phyloP scores from a whole-genome alignment of 2,888 invertebrate genomes.

The Bursaphelenchus okinawaensis region DNA sequence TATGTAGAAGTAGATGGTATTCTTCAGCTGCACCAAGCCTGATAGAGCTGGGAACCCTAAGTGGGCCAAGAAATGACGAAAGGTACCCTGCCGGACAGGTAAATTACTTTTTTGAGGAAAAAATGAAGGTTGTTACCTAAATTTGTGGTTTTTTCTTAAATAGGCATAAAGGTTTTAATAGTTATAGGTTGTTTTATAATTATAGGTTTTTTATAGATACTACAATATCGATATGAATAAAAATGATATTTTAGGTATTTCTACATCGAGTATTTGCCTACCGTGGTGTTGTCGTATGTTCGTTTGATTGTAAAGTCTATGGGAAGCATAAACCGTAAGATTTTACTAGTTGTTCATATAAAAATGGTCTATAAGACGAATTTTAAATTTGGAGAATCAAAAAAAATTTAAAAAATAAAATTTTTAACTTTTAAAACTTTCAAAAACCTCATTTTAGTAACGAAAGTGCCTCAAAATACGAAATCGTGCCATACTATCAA shows the following conservation, averaged over 20 bases:
- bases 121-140: too few species aligned
- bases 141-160: too few species aligned
- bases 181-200: too few species aligned
- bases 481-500: conserved; percentile 75
- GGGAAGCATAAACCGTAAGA: conserved; percentile 65
- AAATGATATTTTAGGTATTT: conserved; percentile 66
- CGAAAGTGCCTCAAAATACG: conserved; percentile 15
- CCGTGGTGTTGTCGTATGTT: conserved; percentile 89
- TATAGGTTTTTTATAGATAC: background rate
- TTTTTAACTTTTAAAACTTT: too few species aligned
- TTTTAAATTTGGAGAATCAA: too few species aligned
- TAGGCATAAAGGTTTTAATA: too few species aligned
- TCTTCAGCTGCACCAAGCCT: background rate
- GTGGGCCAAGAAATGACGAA: background rate
- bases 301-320: conserved; percentile 90
- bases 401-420: too few species aligned
- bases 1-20: conserved; percentile 19
- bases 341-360: background rate
- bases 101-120: conserved; percentile 7
- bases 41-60: background rate
- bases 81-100: conserved; percentile 44
- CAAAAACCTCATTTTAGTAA: conserved; percentile 28
- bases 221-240: background rate
- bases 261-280: conserved; percentile 94
- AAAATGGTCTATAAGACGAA: too few species aligned